Evolutionary conservation across 2,888 invertebrate genomes (phyloP).

Genomic region (Ariolimax columbianus): DNA sequence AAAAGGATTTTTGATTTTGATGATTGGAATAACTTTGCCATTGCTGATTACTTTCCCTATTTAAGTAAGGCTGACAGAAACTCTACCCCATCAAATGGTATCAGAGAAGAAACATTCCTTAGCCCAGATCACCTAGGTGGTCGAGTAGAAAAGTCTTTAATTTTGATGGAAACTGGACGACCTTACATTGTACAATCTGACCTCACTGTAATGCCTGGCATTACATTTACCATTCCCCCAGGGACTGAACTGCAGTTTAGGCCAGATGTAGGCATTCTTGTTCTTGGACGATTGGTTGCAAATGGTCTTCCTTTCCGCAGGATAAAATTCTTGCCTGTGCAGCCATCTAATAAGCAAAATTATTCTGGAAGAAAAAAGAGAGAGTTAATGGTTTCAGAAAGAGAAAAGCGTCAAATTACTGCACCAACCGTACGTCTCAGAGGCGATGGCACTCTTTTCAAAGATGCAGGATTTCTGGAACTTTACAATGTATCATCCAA

Average conservation of each 20-base stretch:
- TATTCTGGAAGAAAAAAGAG: constrained; percentile 28
- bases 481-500: constrained; percentile 95
- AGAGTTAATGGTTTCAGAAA: background rate
- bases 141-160: constrained; percentile 83
- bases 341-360: constrained; percentile 2
- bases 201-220: constrained; percentile 97
- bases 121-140: constrained; percentile 75
- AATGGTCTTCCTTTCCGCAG: constrained; percentile 82
- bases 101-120: constrained; percentile 61
- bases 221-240: constrained; percentile 89
- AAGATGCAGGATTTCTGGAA: constrained; percentile 90
- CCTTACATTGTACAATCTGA: constrained; percentile 85
- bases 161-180: constrained; percentile 61
- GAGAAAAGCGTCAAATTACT: constrained; percentile 24
- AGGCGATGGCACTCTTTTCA: constrained; percentile 85
- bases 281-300: constrained; percentile 92
- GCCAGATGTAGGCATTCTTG: constrained; percentile 96
- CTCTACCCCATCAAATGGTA: constrained; percentile 64
- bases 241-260: constrained; percentile 95
- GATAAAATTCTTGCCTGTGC: constrained; percentile 63
- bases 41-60: constrained; percentile 93
- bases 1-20: constrained; percentile 96
- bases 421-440: constrained; percentile 83
- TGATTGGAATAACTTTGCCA: constrained; percentile 98
- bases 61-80: constrained; percentile 82